These are phyloP conservation scores for Dendroctonus ponderosae DNA, from an alignment of 1,140 invertebrate species.

Conservation along the genomic window DNA sequence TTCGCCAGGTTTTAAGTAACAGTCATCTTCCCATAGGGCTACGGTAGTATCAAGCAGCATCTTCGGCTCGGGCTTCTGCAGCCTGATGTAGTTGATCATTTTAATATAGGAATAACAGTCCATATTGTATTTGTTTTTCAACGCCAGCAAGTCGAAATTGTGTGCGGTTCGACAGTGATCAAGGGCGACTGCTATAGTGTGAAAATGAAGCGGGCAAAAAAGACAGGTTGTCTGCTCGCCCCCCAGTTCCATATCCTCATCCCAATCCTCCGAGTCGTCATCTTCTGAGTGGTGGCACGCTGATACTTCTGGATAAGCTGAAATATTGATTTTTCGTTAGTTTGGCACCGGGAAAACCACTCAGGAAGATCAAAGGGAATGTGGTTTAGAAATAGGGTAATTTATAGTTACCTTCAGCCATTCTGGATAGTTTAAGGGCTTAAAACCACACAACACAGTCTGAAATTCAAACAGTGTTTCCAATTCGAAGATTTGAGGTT, in stretches of 20 bases:
- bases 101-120: conserved; percentile 86
- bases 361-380: no score
- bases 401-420: no score
- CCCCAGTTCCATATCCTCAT: conserved; percentile 48
- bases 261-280: conserved; percentile 51
- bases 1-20: conserved; percentile 75
- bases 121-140: conserved; percentile 70
- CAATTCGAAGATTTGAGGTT: no score
- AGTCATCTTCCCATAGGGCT: conserved; percentile 70
- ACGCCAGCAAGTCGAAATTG: conserved; percentile 65
- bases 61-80: conserved; percentile 58
- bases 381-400: no score
- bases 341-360: no score
- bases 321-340: conserved; percentile 21
- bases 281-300: conserved; percentile 36
- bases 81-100: conserved; percentile 82
- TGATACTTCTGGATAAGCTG: conserved; percentile 22
- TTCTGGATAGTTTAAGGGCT: no score
- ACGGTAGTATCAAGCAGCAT: conserved; percentile 56
- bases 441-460: no score
- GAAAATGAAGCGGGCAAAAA: conserved; percentile 57
- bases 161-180: conserved; percentile 62
- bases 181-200: conserved; percentile 57
- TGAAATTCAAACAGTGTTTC: no score
- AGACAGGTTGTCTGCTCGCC: conserved; percentile 55